These are phyloP conservation scores for Actenoides lindsayi DNA, from an alignment of 2,113 vertebrate genomes.

Conservation along the genomic window DNA sequence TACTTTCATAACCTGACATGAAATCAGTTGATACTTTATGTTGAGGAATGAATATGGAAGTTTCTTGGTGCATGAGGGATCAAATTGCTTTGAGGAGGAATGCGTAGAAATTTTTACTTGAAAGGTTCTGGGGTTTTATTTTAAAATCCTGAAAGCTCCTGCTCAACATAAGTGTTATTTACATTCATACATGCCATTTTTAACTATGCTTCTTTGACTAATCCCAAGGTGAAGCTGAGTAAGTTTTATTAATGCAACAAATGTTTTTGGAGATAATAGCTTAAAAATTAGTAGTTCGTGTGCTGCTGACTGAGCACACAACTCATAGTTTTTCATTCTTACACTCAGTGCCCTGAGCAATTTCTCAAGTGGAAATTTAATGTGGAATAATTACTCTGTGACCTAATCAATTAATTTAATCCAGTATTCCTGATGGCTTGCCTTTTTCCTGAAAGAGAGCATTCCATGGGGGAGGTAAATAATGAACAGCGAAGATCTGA, in stretches of 20 bases:
- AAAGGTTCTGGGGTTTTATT: background rate
- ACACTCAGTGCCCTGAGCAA: background rate
- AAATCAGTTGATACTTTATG: background rate
- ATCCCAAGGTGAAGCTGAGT: constrained; percentile 9
- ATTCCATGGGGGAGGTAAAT: background rate
- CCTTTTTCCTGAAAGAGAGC: background rate
- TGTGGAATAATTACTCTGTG: background rate
- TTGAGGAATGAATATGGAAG: background rate
- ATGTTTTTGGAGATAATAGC: constrained; percentile 76
- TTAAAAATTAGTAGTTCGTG: constrained; percentile 56
- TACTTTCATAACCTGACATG: background rate
- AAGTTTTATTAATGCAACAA: constrained; percentile 49
- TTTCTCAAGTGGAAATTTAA: background rate
- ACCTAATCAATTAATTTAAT: background rate
- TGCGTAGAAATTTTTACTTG: background rate
- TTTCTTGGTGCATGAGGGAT: background rate
- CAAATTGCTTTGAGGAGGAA: background rate
- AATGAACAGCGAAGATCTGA: background rate
- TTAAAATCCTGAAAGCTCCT: background rate
- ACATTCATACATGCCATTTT: constrained; percentile 32
- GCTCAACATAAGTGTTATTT: constrained; percentile 19
- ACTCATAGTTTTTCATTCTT: constrained; percentile 84
- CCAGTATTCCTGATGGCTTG: background rate
- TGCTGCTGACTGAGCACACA: constrained; percentile 61
- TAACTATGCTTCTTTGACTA: constrained; percentile 26